phyloP scores from a whole-genome alignment of 2,888 invertebrate species.

The Volucella inanis region DNA sequence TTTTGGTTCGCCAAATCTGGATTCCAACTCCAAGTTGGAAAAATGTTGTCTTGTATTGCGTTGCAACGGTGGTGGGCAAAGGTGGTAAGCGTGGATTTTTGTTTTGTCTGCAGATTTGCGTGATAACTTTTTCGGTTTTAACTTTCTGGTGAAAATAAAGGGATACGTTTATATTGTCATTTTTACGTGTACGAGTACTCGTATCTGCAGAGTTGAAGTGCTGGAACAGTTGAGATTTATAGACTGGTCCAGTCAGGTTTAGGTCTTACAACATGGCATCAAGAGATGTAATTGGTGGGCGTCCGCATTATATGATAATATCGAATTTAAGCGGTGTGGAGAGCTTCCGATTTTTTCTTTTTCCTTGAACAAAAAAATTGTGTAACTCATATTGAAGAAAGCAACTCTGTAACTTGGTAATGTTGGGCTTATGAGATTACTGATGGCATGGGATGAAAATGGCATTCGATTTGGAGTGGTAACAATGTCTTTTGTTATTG shows the following conservation, averaged over 20 bases:
- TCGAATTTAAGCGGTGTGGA: background rate
- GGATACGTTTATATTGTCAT: slow-evolving; percentile 48
- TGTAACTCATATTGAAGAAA: too few relatives aligned
- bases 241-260: slow-evolving; percentile 49
- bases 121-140: slow-evolving; percentile 26
- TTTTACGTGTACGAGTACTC: slow-evolving; percentile 10
- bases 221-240: slow-evolving; percentile 14
- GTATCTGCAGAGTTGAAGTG: background rate
- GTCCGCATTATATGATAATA: background rate
- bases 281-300: slow-evolving; percentile 33
- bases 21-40: background rate
- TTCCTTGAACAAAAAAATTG: background rate
- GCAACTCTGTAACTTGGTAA: too few relatives aligned
- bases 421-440: too few relatives aligned
- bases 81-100: slow-evolving; percentile 11
- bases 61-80: slow-evolving; percentile 26
- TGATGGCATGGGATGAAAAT: too few relatives aligned
- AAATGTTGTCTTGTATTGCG: too few relatives aligned
- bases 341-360: slow-evolving; percentile 17
- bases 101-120: slow-evolving; percentile 24
- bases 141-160: slow-evolving; percentile 26
- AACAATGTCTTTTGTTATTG: too few relatives aligned
- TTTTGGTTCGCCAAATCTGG: slow-evolving; percentile 54
- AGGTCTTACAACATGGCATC: slow-evolving; percentile 35
- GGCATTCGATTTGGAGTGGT: too few relatives aligned